Base-by-base conservation (phyloP, 1,140 invertebrate genomes). In the Brachionus rotundiformis region DNA sequence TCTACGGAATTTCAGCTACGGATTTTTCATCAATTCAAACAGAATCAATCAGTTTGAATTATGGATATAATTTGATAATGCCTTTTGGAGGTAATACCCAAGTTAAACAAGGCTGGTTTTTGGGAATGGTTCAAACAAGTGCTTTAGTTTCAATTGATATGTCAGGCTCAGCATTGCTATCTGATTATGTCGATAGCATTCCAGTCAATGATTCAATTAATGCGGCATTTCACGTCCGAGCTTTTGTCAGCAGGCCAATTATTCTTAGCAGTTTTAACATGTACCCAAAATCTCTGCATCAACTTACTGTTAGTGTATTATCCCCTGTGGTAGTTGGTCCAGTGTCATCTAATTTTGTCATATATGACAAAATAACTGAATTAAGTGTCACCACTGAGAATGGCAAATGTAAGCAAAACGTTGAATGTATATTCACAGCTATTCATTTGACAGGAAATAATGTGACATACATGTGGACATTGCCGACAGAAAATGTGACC, bases 41-140 rank as follows among this genome's bases (percentile, higher is more conserved):
- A 23, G 68, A 73, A 73, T 23, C 68, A 41, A 44, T 73, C 11
- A 73, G 8, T 11, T 25, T 73, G 41, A 73, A n/a, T 11, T 19
- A 39, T 10, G 68, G 68, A 25, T 73, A 73, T 19, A 73, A 73
- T 44, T 73, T 73, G 44, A 44, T 73, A 10, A 10, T 44, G 23
- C 68, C 68, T 10, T 73, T 73, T 44, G 36, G 39, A 4, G 68
- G 68, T 13, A 19, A 3, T 8, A 19, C 19, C 11, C 10, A 44
- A 44, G 39, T 73, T 6, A 73, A 44, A 25, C 68, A 73, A 23
- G 68, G 68, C 25, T 73, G 36, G 36, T 13, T 73, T 25, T 73
- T 73, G 27, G 68, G 36, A 23, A 13, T 73, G 23, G 23, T 25
- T 44, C 68, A 73, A 19, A 27, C 19, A 41, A 44, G 19, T 73